Percentiles rank a stretch among this genome's conserved stretches.
These are phyloP conservation scores for Podotricha telesiphe DNA, from an alignment of 2,888 invertebrate genomes.

Conservation along the genomic window DNA sequence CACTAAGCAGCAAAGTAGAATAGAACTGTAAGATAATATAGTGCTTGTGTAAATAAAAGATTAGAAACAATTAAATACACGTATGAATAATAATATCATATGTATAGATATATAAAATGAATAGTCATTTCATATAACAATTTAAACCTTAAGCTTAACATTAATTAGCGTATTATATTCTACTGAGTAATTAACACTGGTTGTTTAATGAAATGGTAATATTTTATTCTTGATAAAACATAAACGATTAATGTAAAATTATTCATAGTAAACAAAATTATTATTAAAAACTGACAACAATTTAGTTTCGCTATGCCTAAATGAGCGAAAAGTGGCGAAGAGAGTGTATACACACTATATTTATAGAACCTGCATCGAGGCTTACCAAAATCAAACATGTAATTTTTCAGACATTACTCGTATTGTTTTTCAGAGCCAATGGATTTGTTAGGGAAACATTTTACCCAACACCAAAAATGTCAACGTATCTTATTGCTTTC, in stretches of 20 bases:
- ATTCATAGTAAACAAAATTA: background rate
- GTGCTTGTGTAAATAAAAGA: background rate
- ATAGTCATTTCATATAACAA: background rate
- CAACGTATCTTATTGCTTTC: slow-evolving; percentile 93
- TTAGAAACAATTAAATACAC: slow-evolving; percentile 9
- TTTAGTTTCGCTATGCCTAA: too few relatives aligned
- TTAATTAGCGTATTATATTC: background rate
- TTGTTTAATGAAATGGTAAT: background rate
- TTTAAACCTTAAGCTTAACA: slow-evolving; percentile 9
- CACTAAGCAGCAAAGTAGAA: slow-evolving; percentile 57
- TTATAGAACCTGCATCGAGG: too few relatives aligned
- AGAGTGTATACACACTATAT: too few relatives aligned
- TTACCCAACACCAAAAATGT: slow-evolving; percentile 86
- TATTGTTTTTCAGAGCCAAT: slow-evolving; percentile 55
- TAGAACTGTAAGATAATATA: slow-evolving; percentile 58
- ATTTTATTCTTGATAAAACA: background rate
- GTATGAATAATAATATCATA: too few relatives aligned
- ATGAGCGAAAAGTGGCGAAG: too few relatives aligned
- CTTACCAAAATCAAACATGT: too few relatives aligned
- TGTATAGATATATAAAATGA: too few relatives aligned
- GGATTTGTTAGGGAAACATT: slow-evolving; percentile 87
- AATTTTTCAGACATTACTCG: too few relatives aligned
- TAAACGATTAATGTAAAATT: background rate
- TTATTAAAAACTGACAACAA: background rate
- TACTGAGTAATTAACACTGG: background rate